Evolutionary conservation across 1,140 invertebrate genomes (phyloP).

Genomic region (Eueides isabella): DNA sequence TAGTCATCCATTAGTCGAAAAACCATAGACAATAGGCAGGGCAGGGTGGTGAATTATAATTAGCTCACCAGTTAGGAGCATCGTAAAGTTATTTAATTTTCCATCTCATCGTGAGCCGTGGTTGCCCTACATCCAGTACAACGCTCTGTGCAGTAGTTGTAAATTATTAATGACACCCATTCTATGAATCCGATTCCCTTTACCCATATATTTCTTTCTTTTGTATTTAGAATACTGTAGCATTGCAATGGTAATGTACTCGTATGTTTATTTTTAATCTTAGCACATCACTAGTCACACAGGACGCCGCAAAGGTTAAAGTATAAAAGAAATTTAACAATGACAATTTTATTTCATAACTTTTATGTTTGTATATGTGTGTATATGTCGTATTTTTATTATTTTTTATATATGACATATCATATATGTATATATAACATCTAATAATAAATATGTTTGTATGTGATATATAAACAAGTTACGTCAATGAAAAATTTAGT

Average conservation of each 20-base stretch:
- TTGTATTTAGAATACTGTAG: constrained; percentile 22
- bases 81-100: constrained; percentile 9
- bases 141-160: constrained; percentile 48
- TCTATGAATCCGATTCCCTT: constrained; percentile 48
- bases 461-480: no score
- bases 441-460: no score
- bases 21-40: neutral
- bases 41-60: neutral
- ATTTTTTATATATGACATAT: no score
- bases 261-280: constrained; percentile 13
- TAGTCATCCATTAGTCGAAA: neutral
- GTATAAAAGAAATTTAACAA: no score
- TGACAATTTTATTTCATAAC: no score
- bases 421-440: no score
- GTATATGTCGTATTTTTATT: no score
- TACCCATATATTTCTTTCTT: constrained; percentile 43
- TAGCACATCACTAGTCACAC: neutral
- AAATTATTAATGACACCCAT: constrained; percentile 58
- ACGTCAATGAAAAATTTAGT: no score
- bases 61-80: neutral
- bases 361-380: no score
- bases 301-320: no score
- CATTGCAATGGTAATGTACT: neutral
- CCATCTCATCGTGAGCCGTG: constrained; percentile 16
- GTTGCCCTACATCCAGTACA: constrained; percentile 43